phyloP scores from a whole-genome alignment of 2,113 vertebrate genomes.

The Nycticorax nycticorax region DNA sequence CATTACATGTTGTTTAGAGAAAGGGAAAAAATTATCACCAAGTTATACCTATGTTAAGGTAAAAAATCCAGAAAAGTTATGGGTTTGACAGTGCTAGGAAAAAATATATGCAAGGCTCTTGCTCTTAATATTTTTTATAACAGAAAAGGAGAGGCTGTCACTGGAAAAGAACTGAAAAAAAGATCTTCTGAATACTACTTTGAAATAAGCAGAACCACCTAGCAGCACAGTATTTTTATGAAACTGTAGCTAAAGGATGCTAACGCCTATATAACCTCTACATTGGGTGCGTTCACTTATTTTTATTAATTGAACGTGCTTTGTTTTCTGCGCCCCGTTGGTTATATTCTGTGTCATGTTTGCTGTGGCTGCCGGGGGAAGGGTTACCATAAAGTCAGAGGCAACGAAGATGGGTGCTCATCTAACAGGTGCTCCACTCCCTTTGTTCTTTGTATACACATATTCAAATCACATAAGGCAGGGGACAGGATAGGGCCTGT shows the following conservation, averaged over 20 bases:
- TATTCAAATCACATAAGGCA: conserved; percentile 80
- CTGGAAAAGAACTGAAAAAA: neutral
- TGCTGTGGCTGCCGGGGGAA: neutral
- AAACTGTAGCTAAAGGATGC: neutral
- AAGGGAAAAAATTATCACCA: neutral
- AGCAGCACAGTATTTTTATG: neutral
- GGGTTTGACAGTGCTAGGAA: neutral
- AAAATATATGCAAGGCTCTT: neutral
- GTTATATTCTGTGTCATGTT: conserved; percentile 36
- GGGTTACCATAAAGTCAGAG: conserved; percentile 33
- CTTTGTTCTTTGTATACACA: conserved; percentile 80
- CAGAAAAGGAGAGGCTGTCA: neutral
- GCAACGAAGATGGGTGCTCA: conserved; percentile 64
- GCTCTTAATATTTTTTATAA: neutral
- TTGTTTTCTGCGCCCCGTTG: conserved; percentile 39
- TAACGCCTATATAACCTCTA: neutral
- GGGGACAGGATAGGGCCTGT: conserved; percentile 75
- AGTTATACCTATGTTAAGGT: neutral
- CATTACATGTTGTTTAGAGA: neutral
- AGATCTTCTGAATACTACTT: neutral
- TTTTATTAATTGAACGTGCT: conserved; percentile 16
- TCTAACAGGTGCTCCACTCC: conserved; percentile 80
- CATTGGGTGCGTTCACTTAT: neutral
- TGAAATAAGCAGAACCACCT: neutral
- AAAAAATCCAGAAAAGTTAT: neutral